Base-by-base conservation (phyloP, 35 echinoderm and acorn worm species). In the Chiridota heheva region DNA sequence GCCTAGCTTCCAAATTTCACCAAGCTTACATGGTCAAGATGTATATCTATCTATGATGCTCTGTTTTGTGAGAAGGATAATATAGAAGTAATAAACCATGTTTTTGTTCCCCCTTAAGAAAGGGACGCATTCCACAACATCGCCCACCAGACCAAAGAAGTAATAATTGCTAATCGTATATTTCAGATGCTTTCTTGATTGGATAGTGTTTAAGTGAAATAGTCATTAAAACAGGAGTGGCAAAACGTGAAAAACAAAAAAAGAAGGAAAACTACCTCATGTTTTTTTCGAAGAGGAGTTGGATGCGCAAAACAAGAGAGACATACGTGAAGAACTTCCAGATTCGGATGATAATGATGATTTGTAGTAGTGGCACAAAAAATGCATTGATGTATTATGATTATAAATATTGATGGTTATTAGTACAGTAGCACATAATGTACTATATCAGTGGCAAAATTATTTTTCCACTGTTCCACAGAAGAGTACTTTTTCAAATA, bases 91-190 rank as follows among this genome's bases (percentile, higher is more conserved):
- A 5, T 15, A 31, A 36, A 66, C 38, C 63, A 27, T 17, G 33
- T 66, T 16, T 66, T 66, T 66, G 63, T 66, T 6, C 2, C 38
- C 24, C 63, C 63, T 24, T 12, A 66, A 66, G 63, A 66, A 66
- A 66, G 63, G 18, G 4, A 24, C 5, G 63, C 63, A 7, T 66
- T 66, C 25, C 63, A 66, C 38, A 36, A 66, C 33, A 66, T 66
- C 5, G 38, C 31, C 2, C 31, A 66, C 38, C 63, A 66, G 33
- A 66, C 63, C 31, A 66, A 66, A 66, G 63, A 2, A 66, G 63
- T 31, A 4, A n/a, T n/a, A n/a, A 66, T 66, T 66, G 63, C 63
- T 34, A 36, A 17, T 27, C 31, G 38, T 18, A 66, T 66, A 33
- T 34, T 34, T 7, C 28, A 66, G 2, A 34, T 66, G 30, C 31